Base-by-base conservation (phyloP, 2,113 vertebrate genomes). In the Mohoua ochrocephala region DNA sequence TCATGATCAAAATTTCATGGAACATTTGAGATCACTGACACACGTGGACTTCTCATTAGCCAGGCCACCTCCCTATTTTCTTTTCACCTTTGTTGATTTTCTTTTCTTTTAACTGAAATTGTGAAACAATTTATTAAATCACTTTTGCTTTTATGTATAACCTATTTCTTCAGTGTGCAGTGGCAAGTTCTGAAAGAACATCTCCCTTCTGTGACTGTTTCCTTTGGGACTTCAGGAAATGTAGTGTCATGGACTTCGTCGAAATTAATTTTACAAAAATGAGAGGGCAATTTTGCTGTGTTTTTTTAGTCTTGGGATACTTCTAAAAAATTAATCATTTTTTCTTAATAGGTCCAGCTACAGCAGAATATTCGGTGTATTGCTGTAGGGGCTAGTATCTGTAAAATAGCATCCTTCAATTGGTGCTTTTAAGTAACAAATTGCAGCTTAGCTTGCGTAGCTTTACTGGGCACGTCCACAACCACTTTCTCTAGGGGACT, bases 71-170 rank as follows among this genome's bases (percentile, higher is more conserved):
- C 22, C 24, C 6, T 27, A 7, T 81, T 76, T 91, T 83, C 9
- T 73, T 79, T 67, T 56, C 26, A 19, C 21, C 1, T 1, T 67
- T 67, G 33, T 44, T 85, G 35, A 19, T 74, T 83, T 84, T 13
- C 9, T 88, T 93, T 89, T 81, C 14, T 74, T 78, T 82, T 41
- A 44, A 74, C 35, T 74, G 27, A 26, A 39, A 31, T 21, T 15
- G 11, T 92, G 77, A 60, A 90, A 59, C 13, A 53, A 74, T 30
- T 33, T 67, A 54, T 88, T 88, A 83, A 91, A 87, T 80, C 26
- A 54, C 17, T 87, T 65, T 28, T 76, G 22, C 11, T 68, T 76
- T 47, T 64, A 33, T 23, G 18, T 56, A 15, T 70, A 70, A 59
- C 30, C 15, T 17, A 20, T 71, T 96, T 90, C 21, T 83, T 93